These are phyloP conservation scores for Oryzaephilus surinamensis DNA, from an alignment of 1,140 invertebrate genomes.

Conservation along the genomic window DNA sequence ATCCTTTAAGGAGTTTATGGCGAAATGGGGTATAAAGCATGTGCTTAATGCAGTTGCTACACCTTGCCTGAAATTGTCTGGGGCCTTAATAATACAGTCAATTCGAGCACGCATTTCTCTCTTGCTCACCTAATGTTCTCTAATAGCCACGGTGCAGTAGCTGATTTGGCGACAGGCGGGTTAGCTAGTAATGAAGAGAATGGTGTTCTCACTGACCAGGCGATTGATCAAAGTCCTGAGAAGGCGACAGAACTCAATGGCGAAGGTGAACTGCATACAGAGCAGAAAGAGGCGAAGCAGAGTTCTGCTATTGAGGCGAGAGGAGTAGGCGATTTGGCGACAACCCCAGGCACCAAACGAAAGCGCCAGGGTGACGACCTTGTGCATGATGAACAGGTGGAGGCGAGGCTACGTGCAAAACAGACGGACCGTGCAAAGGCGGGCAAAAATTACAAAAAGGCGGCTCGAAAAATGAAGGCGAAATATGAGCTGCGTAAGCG, in stretches of 20 bases:
- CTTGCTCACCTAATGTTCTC: conserved; percentile 6
- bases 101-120: background rate
- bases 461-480: conserved; percentile 5
- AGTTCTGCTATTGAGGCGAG: no score
- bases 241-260: no score
- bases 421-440: background rate
- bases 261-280: no score
- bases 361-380: no score
- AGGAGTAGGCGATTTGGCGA: background rate
- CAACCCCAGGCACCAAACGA: background rate
- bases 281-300: no score
- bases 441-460: background rate
- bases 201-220: no score
- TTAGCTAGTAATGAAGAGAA: background rate
- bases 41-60: conserved; percentile 20
- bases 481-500: conserved; percentile 10
- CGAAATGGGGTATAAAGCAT: conserved; percentile 19
- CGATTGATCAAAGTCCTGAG: no score
- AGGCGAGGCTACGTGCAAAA: background rate
- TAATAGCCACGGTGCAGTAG: conserved; percentile 1
- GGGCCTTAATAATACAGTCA: conserved; percentile 19
- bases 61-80: conserved; percentile 24
- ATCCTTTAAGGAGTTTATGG: conserved; percentile 20
- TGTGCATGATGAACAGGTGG: no score
- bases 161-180: conserved; percentile 3